These are phyloP conservation scores for Rhombomys opimus DNA, from an alignment of 2,113 vertebrate genomes.

Conservation along the genomic window DNA sequence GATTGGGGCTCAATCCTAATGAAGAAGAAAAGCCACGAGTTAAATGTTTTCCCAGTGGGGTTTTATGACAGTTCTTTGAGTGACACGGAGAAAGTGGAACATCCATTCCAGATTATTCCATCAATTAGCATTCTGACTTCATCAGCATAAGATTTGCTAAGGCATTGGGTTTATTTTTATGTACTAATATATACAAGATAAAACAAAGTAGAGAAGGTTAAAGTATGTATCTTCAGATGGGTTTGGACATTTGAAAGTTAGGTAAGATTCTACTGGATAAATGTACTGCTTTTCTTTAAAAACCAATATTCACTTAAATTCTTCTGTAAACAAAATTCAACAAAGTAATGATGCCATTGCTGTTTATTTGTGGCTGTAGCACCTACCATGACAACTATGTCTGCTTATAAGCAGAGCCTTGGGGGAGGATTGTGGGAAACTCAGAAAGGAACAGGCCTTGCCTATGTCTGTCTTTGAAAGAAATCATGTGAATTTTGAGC, in stretches of 20 bases:
- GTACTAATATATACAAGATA: background rate
- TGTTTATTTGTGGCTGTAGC: background rate
- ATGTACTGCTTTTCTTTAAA: background rate
- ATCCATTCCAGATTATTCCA: constrained; percentile 36
- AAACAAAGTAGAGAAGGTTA: background rate
- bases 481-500: background rate
- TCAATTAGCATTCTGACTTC: background rate
- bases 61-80: background rate
- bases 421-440: background rate
- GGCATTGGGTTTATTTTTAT: constrained; percentile 17
- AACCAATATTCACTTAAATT: background rate
- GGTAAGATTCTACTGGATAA: background rate
- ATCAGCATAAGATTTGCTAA: constrained; percentile 7
- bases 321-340: background rate
- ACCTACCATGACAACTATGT: background rate
- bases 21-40: background rate
- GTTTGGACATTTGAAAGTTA: background rate
- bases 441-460: background rate
- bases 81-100: background rate
- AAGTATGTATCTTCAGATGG: background rate
- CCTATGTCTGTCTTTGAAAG: background rate
- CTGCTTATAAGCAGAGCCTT: background rate
- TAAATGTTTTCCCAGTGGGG: background rate
- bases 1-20: background rate
- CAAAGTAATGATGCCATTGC: background rate